Evolutionary conservation across 2,113 vertebrate genomes (phyloP).

Genomic region (Mus spicilegus): DNA sequence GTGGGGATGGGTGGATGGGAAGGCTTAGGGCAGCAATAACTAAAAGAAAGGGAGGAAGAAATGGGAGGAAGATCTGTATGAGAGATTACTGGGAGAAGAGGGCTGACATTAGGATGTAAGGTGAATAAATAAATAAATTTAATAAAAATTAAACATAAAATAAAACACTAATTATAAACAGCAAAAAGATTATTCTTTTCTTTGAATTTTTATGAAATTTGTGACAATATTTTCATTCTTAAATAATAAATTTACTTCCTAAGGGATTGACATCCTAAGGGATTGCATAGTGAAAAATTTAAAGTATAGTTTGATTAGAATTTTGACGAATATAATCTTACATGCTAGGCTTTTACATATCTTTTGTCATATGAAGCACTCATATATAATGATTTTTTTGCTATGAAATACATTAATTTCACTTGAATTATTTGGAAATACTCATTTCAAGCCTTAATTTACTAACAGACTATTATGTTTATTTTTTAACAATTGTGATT

Average conservation of each 20-base stretch:
- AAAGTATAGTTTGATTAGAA: neutral
- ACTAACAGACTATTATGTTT: neutral
- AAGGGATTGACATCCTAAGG: neutral
- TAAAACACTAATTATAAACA: too few relatives aligned
- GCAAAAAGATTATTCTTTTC: neutral
- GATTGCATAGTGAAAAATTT: neutral
- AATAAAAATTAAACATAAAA: too few relatives aligned
- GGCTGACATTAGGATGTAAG: too few relatives aligned
- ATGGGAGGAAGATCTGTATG: too few relatives aligned
- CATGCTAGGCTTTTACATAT: neutral
- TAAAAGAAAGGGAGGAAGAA: too few relatives aligned
- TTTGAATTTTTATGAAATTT: neutral
- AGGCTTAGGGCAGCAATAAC: too few relatives aligned
- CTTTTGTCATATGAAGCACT: neutral
- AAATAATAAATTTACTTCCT: neutral
- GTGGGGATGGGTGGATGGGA: too few relatives aligned
- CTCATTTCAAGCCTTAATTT: neutral
- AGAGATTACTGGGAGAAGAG: too few relatives aligned
- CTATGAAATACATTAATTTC: neutral
- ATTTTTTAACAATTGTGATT: constrained; percentile 33
- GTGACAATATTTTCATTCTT: neutral
- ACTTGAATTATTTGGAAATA: neutral
- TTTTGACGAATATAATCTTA: neutral
- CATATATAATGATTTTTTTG: neutral
- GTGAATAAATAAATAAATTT: neutral